Evolutionary conservation across 1,140 invertebrate species (phyloP), one percentile per base, ranked within the genome.

Genomic region (Palaemon carinicauda): DNA sequence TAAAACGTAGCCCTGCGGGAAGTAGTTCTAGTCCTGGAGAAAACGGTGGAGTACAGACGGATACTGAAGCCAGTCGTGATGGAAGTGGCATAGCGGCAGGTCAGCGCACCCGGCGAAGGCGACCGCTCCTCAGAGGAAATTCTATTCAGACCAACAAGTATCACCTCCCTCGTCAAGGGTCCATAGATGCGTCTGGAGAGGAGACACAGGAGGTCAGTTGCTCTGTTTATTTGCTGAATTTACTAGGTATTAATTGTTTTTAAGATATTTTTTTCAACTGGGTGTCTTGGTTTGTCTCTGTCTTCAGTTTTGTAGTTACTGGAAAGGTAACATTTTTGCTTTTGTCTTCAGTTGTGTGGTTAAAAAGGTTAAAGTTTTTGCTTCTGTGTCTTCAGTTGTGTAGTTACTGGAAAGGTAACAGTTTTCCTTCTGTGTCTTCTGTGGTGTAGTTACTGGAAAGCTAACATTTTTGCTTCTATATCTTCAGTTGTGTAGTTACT

Each of bases 181-280:
- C 88, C 2, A 65, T 88, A 15, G 88, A 88, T 65, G 83, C 88
- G 15, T 88, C 88, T 21, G 87, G 82, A 17, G 88, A 88, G 75
- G 87, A 84, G 56, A 88, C 88, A 31, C 88, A 88, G 65, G 88
- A 88, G 88, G 88, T 86, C 27, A 78, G 82, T 80, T 65, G 5
- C 60, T 1, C 60, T 17, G 10, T n/a, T 17, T 65, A 24, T 21
- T 14, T 21, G 2, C 19, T 21, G 3, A n/a, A 12, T n/a, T 41
- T 41, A 41, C 41, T 41, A 9, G n/a, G 41, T 10, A 41, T 41
- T 41, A 41, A 10, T 41, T 41, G 9, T 41, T 41, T 41, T 41
- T 9, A 10, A 41, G 12, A 41, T 41, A n/a, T 14, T 27, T 27
- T 4, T 17, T 27, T 65, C 60, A 24, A 12, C 12, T 41, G 33